Percentiles rank a stretch among this genome's conserved stretches.
Conservation (phyloP, 2,113 vertebrate genomes). For the Anolis sagrei region DNA sequence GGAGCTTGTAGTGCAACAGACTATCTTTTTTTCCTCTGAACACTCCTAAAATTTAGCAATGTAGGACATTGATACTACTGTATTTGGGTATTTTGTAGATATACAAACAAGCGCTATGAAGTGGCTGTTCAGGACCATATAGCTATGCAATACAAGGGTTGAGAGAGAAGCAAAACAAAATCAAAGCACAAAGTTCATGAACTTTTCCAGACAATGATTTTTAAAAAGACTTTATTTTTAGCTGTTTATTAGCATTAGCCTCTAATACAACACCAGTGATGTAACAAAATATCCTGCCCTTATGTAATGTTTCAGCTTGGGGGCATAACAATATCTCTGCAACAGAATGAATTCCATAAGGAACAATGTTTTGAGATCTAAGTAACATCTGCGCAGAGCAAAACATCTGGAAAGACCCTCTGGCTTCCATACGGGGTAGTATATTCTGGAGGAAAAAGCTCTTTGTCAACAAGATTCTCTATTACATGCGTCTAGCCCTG, state of each 20-base stretch:
- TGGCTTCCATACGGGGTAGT: not conserved
- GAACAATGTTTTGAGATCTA: not conserved
- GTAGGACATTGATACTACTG: not conserved
- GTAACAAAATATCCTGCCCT: not conserved
- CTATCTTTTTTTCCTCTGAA: not conserved
- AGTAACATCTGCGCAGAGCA: slow-evolving; percentile 14
- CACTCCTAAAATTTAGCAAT: not conserved
- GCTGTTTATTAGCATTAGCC: not conserved
- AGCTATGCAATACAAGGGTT: not conserved
- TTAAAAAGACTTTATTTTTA: slow-evolving; percentile 8
- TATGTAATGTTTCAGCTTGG: slow-evolving; percentile 14
- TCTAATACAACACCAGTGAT: not conserved
- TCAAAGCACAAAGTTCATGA: not conserved
- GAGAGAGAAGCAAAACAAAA: not conserved
- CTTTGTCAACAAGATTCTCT: not conserved
- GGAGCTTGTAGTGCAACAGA: not conserved
- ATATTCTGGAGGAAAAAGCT: not conserved
- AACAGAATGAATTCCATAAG: slow-evolving; percentile 8
- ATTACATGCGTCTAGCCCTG: not conserved
- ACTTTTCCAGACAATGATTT: not conserved
- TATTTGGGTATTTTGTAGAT: not conserved
- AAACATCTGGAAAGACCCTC: slow-evolving; percentile 18
- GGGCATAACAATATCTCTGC: not conserved
- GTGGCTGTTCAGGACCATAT: not conserved
- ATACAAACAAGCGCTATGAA: not conserved